Evolutionary conservation across 1,140 invertebrate genomes (phyloP), one percentile per base, ranked within the genome.

Genomic region (Diorhabda sublineata): DNA sequence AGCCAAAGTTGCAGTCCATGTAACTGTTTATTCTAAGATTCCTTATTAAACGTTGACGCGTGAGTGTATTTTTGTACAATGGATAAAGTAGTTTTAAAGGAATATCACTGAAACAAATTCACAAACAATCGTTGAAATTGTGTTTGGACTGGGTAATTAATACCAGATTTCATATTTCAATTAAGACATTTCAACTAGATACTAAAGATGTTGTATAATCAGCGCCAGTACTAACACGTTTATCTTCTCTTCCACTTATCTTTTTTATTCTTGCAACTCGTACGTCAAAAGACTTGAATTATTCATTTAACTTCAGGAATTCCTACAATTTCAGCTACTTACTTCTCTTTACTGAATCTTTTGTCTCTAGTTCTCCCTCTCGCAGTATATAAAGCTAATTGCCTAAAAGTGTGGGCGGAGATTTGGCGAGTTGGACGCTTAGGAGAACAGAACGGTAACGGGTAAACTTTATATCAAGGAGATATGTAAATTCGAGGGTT

Each of bases 241-340:
- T 8, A 9, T 56, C 44, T 52, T 47, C 64, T 42, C 64, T 66
- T 57, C 45, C 44, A 41, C 60, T 42, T 45, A 64, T 64, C 61
- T 70, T 66, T 58, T 56, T 45, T 65, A 8, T 58, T 73, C 72
- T 69, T 75, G 67, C 72, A 73, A 52, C 47, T 71, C 68, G 66
- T 74, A 73, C 71, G 76, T 73, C 76, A 74, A 63, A 73, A 71
- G 67, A 68, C 69, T 75, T 76, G 76, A 78, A 78, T 78, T 78
- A 78, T 78, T 78, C 76, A 78, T 77, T 77, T 75, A 78, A 76
- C 73, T 75, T 72, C 74, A 67, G 71, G 71, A 71, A 75, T 77
- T 77, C 74, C 75, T 76, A 75, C 73, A 75, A 70, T 75, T 75
- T 69, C 63, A 66, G 68, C 68, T 67, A 71, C 67, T 71, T 69